phyloP scores from a whole-genome alignment of 2,113 vertebrate genomes.

The Lophochroa leadbeateri region DNA sequence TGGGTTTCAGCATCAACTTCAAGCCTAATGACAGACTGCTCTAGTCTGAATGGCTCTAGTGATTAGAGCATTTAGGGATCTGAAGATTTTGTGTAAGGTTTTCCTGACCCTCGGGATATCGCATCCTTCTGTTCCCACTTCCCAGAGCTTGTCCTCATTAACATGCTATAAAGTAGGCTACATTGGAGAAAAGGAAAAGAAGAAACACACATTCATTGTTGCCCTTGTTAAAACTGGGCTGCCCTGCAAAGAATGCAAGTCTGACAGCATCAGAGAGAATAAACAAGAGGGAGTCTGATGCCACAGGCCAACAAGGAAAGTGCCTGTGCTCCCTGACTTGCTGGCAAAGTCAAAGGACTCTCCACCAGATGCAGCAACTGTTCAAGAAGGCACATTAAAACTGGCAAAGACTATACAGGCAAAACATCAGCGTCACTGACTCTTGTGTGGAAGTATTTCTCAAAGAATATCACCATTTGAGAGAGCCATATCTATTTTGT shows the following conservation, averaged over 20 bases:
- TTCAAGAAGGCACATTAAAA: background rate
- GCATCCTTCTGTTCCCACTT: background rate
- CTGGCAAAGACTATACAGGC: background rate
- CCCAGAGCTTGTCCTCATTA: background rate
- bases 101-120: background rate
- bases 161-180: background rate
- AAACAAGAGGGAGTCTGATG: background rate
- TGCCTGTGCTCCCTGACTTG: background rate
- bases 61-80: background rate
- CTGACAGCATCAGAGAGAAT: background rate
- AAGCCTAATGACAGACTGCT: background rate
- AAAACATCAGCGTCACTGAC: background rate
- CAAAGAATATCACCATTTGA: background rate
- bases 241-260: conserved; percentile 21
- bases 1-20: background rate
- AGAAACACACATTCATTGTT: conserved; percentile 26
- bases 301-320: background rate
- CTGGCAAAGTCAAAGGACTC: background rate
- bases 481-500: background rate
- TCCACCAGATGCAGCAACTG: background rate
- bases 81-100: background rate
- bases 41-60: background rate
- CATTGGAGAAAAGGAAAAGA: background rate
- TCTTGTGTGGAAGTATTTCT: background rate
- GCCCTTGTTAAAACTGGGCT: background rate